phyloP scores from a whole-genome alignment of 2,113 vertebrate genomes.

The Haliaeetus leucogaster region DNA sequence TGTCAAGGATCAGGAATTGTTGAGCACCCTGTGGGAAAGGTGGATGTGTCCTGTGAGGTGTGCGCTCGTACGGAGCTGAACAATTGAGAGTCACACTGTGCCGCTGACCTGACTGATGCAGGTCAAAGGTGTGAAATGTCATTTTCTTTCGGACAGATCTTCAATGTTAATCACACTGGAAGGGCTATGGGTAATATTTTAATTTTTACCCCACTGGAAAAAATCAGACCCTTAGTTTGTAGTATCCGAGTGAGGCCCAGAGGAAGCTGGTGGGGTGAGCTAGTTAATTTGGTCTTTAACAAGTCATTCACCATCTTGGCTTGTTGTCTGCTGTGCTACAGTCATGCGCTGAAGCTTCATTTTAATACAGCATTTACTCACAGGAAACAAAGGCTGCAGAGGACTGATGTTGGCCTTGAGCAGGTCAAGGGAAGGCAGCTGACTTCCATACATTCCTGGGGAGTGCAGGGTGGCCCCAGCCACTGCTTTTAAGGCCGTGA shows the following conservation, averaged over 20 bases:
- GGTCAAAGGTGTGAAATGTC: not conserved
- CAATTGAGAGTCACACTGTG: not conserved
- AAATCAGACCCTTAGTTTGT: not conserved
- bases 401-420: not conserved
- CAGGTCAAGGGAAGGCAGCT: too few relatives aligned
- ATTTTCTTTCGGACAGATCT: not conserved
- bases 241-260: not conserved
- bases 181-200: not conserved
- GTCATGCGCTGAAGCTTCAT: not conserved
- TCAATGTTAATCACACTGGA: not conserved
- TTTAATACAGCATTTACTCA: not conserved
- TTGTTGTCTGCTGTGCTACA: not conserved
- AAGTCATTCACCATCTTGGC: not conserved
- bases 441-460: not conserved
- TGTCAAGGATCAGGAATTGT: not conserved
- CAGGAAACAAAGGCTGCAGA: not conserved
- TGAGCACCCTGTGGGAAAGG: not conserved
- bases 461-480: not conserved
- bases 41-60: not conserved
- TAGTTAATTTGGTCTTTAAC: not conserved
- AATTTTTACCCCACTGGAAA: not conserved
- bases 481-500: not conserved
- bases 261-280: not conserved
- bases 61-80: rapidly evolving
- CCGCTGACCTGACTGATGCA: not conserved